phyloP scores from a whole-genome alignment of 2,888 invertebrate genomes.

The Petrophora chlorosata region DNA sequence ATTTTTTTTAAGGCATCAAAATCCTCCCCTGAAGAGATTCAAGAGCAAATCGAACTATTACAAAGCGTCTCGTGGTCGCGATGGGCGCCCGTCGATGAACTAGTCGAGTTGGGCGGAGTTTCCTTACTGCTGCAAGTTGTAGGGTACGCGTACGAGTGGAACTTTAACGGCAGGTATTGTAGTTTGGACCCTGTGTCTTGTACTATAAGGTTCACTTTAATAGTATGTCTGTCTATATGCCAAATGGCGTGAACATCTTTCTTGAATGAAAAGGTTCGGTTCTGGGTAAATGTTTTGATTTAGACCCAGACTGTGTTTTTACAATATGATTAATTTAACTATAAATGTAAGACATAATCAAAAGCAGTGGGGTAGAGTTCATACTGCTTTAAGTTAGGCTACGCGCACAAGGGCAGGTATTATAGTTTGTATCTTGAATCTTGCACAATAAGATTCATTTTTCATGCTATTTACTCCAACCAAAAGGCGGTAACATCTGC shows the following conservation, averaged over 20 bases:
- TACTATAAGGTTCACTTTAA: neutral
- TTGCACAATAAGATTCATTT: neutral
- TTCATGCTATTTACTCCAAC: no score
- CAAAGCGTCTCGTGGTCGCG: constrained; percentile 87
- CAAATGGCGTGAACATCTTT: no score
- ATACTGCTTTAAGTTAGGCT: no score
- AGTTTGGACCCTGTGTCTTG: constrained; percentile 10
- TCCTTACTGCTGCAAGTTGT: constrained; percentile 92
- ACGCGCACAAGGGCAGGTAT: neutral
- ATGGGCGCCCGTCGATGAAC: constrained; percentile 96
- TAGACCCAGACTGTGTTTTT: no score
- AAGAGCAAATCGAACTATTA: constrained; percentile 92
- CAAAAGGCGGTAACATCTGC: no score
- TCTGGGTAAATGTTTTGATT: no score
- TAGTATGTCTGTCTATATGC: no score
- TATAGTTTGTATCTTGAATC: neutral
- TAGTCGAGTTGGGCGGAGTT: constrained; percentile 92
- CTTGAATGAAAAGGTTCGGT: no score
- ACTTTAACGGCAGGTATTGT: constrained; percentile 89
- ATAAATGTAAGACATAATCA: no score
- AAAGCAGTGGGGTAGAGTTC: no score
- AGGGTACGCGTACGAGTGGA: constrained; percentile 96
- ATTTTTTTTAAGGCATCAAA: constrained; percentile 84
- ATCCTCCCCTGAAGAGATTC: constrained; percentile 90
- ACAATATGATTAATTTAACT: no score